Conservation (phyloP, 2,888 invertebrate genomes). For the Lithophane socia region DNA sequence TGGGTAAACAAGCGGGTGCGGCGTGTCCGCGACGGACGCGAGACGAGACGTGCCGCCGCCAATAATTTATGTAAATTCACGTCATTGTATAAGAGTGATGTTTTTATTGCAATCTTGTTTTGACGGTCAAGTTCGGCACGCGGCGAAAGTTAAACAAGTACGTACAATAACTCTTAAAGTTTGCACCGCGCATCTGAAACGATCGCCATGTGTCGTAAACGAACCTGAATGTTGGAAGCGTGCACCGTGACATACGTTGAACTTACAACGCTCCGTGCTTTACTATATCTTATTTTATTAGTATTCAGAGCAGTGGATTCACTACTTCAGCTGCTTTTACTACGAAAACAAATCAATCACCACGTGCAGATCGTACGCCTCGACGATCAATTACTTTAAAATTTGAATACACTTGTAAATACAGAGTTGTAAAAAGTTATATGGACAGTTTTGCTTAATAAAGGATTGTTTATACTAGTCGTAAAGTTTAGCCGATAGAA, state of each 20-base stretch:
- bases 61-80: conserved; percentile 90
- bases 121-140: conserved; percentile 88
- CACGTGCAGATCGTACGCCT: background rate
- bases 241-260: conserved; percentile 31
- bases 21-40: conserved; percentile 65
- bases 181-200: conserved; percentile 43
- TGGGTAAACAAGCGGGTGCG: conserved; percentile 75
- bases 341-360: conserved; percentile 28
- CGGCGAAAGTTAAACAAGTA: conserved; percentile 83
- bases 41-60: conserved; percentile 86
- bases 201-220: conserved; percentile 40
- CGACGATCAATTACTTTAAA: conserved; percentile 10
- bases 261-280: conserved; percentile 19
- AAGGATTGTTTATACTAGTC: conserved; percentile 13
- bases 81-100: conserved; percentile 88
- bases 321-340: conserved; percentile 22
- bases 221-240: conserved; percentile 30
- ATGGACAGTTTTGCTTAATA: conserved; percentile 11
- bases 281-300: conserved; percentile 19
- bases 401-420: conserved; percentile 17
- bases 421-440: conserved; percentile 31
- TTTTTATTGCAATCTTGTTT: conserved; percentile 88
- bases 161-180: conserved; percentile 73
- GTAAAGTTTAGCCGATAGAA: conserved; percentile 13
- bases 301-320: conserved; percentile 14